These are phyloP conservation scores for Chionomys nivalis DNA, from an alignment of 2,113 vertebrate species.

Conservation along the genomic window DNA sequence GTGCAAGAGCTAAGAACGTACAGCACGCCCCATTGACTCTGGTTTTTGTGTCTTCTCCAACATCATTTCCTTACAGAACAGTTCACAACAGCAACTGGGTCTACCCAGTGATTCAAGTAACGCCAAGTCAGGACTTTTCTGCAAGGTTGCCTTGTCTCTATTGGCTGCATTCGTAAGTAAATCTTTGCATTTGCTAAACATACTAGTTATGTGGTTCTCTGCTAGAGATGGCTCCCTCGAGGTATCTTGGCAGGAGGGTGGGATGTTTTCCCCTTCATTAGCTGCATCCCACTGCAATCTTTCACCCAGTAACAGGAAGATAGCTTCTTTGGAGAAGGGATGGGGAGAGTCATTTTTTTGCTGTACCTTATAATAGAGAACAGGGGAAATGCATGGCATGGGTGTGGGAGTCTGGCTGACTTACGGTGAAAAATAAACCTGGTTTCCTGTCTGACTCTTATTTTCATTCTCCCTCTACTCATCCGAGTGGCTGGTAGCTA, in stretches of 20 bases:
- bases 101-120: not conserved
- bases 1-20: not conserved
- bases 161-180: not conserved
- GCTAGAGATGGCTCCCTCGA: not conserved
- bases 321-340: not conserved
- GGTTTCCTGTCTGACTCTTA: slow-evolving; percentile 70
- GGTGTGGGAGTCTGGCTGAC: slow-evolving; percentile 65
- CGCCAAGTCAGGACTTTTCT: not conserved
- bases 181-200: not conserved
- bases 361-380: not conserved
- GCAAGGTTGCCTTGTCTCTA: too few species aligned
- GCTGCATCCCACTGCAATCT: not conserved
- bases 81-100: not conserved
- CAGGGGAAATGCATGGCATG: not conserved
- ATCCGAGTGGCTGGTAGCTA: slow-evolving; percentile 16
- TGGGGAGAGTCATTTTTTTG: not conserved
- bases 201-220: not conserved
- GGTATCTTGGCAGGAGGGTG: not conserved
- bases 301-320: not conserved
- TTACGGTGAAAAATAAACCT: slow-evolving; percentile 68
- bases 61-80: not conserved
- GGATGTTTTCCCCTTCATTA: not conserved
- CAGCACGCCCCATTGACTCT: fast-evolving
- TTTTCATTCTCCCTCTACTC: slow-evolving; percentile 51
- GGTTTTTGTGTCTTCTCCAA: not conserved